These are phyloP conservation scores for Setipinna tenuifilis DNA, from an alignment of 2,797 vertebrate genomes.

Conservation along the genomic window DNA sequence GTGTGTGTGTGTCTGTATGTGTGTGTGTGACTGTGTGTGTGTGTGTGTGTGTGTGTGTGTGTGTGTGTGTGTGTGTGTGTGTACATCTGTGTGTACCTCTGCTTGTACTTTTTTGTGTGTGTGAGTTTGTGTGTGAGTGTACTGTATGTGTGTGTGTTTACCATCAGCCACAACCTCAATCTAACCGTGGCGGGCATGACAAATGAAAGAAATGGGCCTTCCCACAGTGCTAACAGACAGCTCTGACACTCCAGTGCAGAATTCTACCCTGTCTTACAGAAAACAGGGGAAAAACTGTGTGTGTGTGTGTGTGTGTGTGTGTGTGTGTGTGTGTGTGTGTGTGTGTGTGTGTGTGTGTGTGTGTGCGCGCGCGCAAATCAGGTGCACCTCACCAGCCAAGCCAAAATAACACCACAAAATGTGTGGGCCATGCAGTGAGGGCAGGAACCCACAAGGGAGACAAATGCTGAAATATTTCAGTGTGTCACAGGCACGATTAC, in stretches of 20 bases:
- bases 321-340: no score
- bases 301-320: no score
- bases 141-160: neutral
- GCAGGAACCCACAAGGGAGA: neutral
- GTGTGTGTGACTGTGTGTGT: no score
- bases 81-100: no score
- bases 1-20: no score
- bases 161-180: neutral
- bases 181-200: slow-evolving; percentile 37
- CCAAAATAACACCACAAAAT: slow-evolving; percentile 6
- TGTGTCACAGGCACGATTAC: neutral
- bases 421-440: neutral
- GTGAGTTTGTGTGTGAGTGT: no score
- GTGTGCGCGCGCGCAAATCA: slow-evolving; percentile 12
- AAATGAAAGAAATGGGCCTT: slow-evolving; percentile 40
- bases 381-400: slow-evolving; percentile 23
- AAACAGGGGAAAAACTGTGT: neutral
- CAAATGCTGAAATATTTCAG: neutral
- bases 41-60: no score
- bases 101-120: no score
- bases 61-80: no score
- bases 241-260: neutral
- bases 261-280: neutral
- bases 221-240: slow-evolving; percentile 41
- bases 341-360: neutral